A percentile compares a stretch with the other conserved stretches of the same genome.
These are phyloP conservation scores for Pelobates fuscus DNA, from an alignment of 2,113 vertebrate species.

Conservation along the genomic window DNA sequence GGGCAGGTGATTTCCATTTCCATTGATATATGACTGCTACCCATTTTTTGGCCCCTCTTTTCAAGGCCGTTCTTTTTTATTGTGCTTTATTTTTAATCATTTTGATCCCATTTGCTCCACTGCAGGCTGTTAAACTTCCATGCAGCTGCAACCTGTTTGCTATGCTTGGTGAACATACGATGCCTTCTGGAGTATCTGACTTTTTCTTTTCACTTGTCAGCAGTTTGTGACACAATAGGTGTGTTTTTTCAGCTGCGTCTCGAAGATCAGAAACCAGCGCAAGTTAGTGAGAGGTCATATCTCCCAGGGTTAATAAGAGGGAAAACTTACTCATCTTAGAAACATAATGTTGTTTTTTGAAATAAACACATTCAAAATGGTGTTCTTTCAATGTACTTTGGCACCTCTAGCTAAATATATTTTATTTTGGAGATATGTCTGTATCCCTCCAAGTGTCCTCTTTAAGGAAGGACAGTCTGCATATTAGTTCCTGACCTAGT, in stretches of 20 bases:
- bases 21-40: constrained; percentile 51
- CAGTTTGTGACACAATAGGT: neutral
- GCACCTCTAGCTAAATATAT: too few species aligned
- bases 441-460: too few species aligned
- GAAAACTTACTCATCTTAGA: neutral
- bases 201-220: neutral
- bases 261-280: neutral
- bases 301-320: neutral
- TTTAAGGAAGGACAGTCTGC: too few species aligned
- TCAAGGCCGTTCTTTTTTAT: neutral
- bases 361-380: neutral
- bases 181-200: neutral
- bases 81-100: constrained; percentile 7
- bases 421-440: too few species aligned
- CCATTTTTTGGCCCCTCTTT: neutral
- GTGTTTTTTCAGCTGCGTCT: neutral
- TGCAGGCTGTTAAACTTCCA: neutral
- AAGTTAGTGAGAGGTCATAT: neutral
- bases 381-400: too few species aligned
- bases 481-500: too few species aligned
- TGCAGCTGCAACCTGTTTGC: constrained; percentile 14
- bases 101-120: constrained; percentile 18
- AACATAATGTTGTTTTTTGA: neutral
- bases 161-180: neutral
- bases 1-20: neutral